Evolutionary conservation across 2,888 invertebrate species (phyloP).

Genomic region (Pollenia amentaria): DNA sequence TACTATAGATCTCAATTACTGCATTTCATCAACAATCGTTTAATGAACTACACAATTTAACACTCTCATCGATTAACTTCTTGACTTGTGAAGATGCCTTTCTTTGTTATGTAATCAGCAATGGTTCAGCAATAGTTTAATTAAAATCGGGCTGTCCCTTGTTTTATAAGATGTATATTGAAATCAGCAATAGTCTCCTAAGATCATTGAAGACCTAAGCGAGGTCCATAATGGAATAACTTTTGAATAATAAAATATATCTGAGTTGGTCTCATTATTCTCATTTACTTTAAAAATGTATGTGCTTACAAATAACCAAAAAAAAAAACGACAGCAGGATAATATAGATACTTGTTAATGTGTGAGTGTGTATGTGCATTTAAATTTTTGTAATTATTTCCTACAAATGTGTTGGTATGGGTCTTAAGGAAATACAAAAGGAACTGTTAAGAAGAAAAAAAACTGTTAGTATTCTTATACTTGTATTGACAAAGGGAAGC

Average conservation of each 20-base stretch:
- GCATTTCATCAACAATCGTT: too few relatives aligned
- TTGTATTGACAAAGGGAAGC: constrained; percentile 66
- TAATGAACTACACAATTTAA: too few relatives aligned
- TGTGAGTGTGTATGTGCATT: constrained; percentile 7
- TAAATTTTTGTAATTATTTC: not conserved
- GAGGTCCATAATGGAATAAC: too few relatives aligned
- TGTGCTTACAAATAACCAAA: constrained; percentile 31
- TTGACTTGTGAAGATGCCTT: too few relatives aligned
- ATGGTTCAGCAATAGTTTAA: too few relatives aligned
- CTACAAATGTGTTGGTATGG: constrained; percentile 7
- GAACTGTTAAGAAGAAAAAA: constrained; percentile 46
- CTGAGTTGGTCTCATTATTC: constrained; percentile 42
- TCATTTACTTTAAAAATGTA: not conserved
- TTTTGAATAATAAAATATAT: not conserved
- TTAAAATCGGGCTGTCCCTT: too few relatives aligned
- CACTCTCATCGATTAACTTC: too few relatives aligned
- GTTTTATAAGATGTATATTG: too few relatives aligned
- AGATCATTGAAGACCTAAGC: too few relatives aligned
- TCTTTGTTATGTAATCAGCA: too few relatives aligned
- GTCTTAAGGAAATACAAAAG: constrained; percentile 69
- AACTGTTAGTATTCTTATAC: constrained; percentile 44
- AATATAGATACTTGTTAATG: constrained; percentile 43
- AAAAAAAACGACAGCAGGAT: constrained; percentile 71
- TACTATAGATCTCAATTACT: too few relatives aligned
- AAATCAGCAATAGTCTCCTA: too few relatives aligned